Evolutionary conservation across 1,140 invertebrate genomes (phyloP).

Genomic region (Hydropsyche tenuis): DNA sequence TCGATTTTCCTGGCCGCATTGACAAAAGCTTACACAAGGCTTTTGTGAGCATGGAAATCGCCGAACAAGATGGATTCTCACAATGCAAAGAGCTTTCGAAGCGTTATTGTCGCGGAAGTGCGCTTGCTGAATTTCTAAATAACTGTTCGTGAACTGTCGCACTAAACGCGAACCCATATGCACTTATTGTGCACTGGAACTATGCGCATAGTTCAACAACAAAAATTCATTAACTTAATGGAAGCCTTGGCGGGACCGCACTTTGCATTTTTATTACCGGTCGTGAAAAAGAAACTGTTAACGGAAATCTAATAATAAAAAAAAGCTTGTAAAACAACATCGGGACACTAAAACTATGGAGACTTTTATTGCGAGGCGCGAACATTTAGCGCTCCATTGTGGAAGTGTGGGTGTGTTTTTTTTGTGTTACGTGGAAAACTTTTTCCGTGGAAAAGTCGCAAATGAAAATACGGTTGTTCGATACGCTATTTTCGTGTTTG

Average conservation of each 20-base stretch:
- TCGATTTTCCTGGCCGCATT: conserved; percentile 16
- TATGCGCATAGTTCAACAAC: no score
- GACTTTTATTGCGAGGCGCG: conserved; percentile 1
- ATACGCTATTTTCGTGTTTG: neutral
- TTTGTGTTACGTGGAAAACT: neutral
- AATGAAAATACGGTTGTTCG: conserved; percentile 5
- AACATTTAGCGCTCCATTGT: conserved; percentile 2
- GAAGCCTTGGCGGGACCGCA: no score
- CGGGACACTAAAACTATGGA: neutral
- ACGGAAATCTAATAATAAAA: conserved; percentile 5
- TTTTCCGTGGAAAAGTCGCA: conserved; percentile 1
- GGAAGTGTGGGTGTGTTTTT: no score
- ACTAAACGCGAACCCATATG: no score
- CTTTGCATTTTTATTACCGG: no score
- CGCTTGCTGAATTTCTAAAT: conserved; percentile 9
- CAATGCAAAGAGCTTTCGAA: conserved; percentile 19
- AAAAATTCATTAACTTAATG: no score
- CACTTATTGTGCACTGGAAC: no score
- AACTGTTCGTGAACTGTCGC: neutral
- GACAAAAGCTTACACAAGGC: conserved; percentile 18
- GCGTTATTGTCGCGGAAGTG: conserved; percentile 8
- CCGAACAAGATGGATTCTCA: conserved; percentile 20
- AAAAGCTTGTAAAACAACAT: neutral
- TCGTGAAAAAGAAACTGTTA: neutral
- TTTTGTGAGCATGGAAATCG: conserved; percentile 27